These are phyloP conservation scores for Drosophila kuntzei DNA, from an alignment of 2,888 invertebrate genomes.

Conservation along the genomic window DNA sequence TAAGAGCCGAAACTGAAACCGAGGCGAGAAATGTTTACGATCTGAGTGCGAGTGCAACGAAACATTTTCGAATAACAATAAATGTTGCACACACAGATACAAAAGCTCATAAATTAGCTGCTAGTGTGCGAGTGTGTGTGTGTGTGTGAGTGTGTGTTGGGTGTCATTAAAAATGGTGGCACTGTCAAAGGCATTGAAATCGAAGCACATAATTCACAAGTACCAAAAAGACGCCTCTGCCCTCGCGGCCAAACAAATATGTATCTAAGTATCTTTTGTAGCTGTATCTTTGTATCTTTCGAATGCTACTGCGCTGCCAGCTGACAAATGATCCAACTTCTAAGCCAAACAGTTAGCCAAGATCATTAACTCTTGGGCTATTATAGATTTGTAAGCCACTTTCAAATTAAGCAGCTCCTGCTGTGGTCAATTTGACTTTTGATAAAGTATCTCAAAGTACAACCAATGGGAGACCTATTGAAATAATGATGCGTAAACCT, in stretches of 20 bases:
- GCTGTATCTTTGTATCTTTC: conserved; percentile 27
- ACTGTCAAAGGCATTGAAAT: conserved; percentile 43
- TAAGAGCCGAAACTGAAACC: conserved; percentile 50
- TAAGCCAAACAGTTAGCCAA: conserved; percentile 15
- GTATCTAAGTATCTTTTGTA: conserved; percentile 34
- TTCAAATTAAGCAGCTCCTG: conserved; percentile 6
- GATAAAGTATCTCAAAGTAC: conserved; percentile 24
- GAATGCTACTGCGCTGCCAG: conserved; percentile 24
- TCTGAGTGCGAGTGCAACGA: conserved; percentile 47
- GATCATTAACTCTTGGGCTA: conserved; percentile 25
- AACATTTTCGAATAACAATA: conserved; percentile 61
- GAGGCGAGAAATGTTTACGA: conserved; percentile 52
- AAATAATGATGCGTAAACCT: conserved; percentile 3
- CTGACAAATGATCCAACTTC: conserved; percentile 45
- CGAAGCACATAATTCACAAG: conserved; percentile 33
- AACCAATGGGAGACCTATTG: neutral
- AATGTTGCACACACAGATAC: conserved; percentile 40
- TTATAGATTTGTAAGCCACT: conserved; percentile 23
- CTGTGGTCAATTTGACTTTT: conserved; percentile 7
- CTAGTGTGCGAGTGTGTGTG: conserved; percentile 30
- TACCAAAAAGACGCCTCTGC: conserved; percentile 16
- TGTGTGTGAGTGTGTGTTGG: conserved; percentile 30
- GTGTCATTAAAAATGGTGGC: conserved; percentile 61
- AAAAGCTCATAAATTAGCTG: conserved; percentile 58
- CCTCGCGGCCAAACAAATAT: conserved; percentile 32